A percentile compares a stretch with the other conserved stretches of the same genome.
These are phyloP conservation scores for Anhinga rufa DNA, from an alignment of 2,113 vertebrate species.

Conservation along the genomic window DNA sequence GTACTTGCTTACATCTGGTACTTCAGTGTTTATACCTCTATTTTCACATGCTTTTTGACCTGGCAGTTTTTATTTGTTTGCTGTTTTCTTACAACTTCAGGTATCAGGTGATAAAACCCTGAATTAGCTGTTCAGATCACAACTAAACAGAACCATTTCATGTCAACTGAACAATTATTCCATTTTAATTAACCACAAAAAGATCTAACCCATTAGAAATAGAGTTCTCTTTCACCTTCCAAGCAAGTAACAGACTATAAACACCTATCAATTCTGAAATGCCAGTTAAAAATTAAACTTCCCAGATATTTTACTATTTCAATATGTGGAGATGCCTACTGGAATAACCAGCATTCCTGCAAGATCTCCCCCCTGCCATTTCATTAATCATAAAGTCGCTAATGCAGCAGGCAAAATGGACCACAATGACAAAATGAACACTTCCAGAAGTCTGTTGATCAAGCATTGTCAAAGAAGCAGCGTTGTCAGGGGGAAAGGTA, in stretches of 20 bases:
- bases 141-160: not conserved
- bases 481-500: not conserved
- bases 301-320: not conserved
- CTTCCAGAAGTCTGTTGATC: not conserved
- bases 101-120: not conserved
- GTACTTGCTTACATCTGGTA: not conserved
- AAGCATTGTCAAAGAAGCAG: not conserved
- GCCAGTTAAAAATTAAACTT: not conserved
- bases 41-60: not conserved
- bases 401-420: not conserved
- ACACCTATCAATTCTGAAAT: not conserved
- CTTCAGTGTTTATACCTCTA: not conserved
- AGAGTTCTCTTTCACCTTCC: not conserved
- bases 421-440: not conserved
- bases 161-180: not conserved
- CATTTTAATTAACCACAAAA: not conserved
- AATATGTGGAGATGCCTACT: not conserved
- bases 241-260: not conserved
- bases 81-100: not conserved
- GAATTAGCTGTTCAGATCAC: not conserved
- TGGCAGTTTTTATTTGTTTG: not conserved
- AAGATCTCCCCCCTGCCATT: rapidly evolving
- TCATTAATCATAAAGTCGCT: not conserved
- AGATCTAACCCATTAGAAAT: not conserved
- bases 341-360: not conserved